Evolutionary conservation across 92 coral and sea anemone genomes (phyloP), one percentile per base, ranked within the genome.

Genomic region (Porites cylindrica): DNA sequence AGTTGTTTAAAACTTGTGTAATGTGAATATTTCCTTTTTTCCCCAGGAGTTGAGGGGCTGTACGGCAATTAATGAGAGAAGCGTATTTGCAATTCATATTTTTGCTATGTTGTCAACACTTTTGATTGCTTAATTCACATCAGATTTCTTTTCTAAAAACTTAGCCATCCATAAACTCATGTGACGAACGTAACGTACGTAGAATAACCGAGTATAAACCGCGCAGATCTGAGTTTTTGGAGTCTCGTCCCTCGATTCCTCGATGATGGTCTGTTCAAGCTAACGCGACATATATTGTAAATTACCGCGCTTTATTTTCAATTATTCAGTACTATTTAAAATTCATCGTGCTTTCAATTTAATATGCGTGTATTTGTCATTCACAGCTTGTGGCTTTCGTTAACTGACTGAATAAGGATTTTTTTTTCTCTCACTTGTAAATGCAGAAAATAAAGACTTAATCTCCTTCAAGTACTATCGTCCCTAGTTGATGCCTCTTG

Each of bases 11-110:
- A 73, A 63, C 66, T 73, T 52, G 61, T 60, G 60, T 14, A 9
- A 23, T 18, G 69, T 62, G 80, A 19, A 21, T 59, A 53, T 70
- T 69, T 53, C 19, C 21, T 59, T 68, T 70, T 69, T 53, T 19
- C 21, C 87, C 10, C 72, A 73, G 87, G 63, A 38, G 47, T 38
- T 0, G 47, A 65, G 70, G 81, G 73, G 81, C 80, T 63, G 75
- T 76, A 16, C 60, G 75, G 47, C 66, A 77, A 65, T 77, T 65
- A 77, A 58, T 3, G 10, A 59, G 23, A 16, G 20, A 53, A 85
- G 60, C 73, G 80, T 66, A 85, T 85, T 85, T 77, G 89, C 89
- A 85, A 85, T 85, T 85, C 89, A 85, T 85, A 67, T 85, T 83
- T 62, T 75, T 14, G 74, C 80, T 14, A 64, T 67, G 73, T 65